These are phyloP conservation scores for Vidua chalybeata DNA, from an alignment of 2,113 vertebrate genomes.

Conservation along the genomic window DNA sequence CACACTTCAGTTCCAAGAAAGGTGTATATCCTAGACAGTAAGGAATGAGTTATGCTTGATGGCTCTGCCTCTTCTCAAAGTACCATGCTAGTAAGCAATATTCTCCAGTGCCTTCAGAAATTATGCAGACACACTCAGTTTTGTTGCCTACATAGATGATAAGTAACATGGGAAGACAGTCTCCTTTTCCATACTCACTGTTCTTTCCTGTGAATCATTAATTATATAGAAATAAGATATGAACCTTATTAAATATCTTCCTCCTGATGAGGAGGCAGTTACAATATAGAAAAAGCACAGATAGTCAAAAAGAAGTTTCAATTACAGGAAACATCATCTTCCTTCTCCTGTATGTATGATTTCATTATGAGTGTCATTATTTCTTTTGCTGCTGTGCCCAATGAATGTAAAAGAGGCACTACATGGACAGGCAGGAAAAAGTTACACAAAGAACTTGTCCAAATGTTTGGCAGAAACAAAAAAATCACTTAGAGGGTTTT, in stretches of 20 bases:
- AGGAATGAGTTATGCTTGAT: neutral
- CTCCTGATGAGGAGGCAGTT: neutral
- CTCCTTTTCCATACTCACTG: neutral
- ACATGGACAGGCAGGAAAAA: neutral
- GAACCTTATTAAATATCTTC: neutral
- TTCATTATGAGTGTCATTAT: neutral
- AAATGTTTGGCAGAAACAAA: neutral
- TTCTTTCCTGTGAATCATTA: neutral
- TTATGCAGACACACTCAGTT: neutral
- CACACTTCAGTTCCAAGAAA: neutral
- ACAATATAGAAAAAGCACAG: neutral
- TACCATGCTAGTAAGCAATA: neutral
- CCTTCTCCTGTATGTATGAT: neutral
- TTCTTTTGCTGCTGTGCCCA: neutral
- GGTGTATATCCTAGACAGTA: neutral
- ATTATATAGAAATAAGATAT: neutral
- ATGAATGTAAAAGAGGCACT: neutral
- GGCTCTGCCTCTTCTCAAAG: neutral
- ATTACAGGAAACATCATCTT: neutral
- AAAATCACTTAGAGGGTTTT: neutral
- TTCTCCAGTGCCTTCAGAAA: neutral
- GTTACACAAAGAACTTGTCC: neutral
- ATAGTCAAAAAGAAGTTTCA: neutral
- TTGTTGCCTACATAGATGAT: neutral
- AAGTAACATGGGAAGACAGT: neutral